A percentile compares a stretch with the other conserved stretches of the same genome.
These are phyloP conservation scores for Archips xylosteana DNA, from an alignment of 2,888 invertebrate genomes.

Conservation along the genomic window DNA sequence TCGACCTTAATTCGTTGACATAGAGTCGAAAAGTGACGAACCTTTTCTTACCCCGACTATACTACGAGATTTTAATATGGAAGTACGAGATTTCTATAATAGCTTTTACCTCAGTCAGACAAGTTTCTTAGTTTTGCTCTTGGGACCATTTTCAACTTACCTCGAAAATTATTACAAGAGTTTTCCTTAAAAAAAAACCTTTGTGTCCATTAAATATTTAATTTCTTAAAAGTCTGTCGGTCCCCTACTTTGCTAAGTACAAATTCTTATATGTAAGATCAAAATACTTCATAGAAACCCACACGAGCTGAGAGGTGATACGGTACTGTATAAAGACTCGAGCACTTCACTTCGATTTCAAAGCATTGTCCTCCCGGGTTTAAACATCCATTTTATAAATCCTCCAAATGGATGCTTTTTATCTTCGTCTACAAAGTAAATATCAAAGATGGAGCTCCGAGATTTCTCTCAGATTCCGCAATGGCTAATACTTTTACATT, in stretches of 20 bases:
- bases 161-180: background rate
- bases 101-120: no score
- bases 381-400: constrained; percentile 64
- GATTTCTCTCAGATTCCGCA: constrained; percentile 37
- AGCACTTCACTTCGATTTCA: constrained; percentile 39
- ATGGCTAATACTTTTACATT: constrained; percentile 38
- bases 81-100: no score
- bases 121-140: no score
- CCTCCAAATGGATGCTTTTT: constrained; percentile 61
- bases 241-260: no score
- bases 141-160: no score
- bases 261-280: background rate
- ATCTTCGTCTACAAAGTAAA: constrained; percentile 67
- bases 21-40: no score
- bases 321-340: constrained; percentile 5
- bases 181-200: background rate
- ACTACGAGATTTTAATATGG: no score
- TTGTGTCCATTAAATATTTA: no score
- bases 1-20: no score
- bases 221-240: background rate
- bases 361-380: constrained; percentile 54
- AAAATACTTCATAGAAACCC: background rate
- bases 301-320: background rate
- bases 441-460: constrained; percentile 52
- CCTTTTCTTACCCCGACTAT: no score